Evolutionary conservation across 92 coral and sea anemone species (phyloP).

Genomic region (Montipora capitata): DNA sequence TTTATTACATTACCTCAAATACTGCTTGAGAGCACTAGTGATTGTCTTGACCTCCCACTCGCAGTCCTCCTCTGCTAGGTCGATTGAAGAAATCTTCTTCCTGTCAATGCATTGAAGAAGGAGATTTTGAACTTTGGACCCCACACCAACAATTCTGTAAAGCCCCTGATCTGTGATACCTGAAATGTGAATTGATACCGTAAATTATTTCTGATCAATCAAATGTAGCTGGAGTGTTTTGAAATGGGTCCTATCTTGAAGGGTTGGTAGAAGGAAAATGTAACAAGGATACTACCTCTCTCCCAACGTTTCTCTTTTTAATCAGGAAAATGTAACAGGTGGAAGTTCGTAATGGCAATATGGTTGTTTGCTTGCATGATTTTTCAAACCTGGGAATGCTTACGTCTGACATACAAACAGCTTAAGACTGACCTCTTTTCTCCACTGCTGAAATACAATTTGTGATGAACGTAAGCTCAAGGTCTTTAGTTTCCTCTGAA

Average conservation of each 20-base stretch:
- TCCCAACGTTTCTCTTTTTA: too few relatives aligned
- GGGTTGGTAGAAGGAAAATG: too few relatives aligned
- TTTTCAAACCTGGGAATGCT: too few relatives aligned
- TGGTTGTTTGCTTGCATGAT: too few relatives aligned
- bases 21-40: slow-evolving; percentile 97
- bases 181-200: slow-evolving; percentile 7
- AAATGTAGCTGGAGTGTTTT: neutral
- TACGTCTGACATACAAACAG: neutral
- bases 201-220: too few relatives aligned
- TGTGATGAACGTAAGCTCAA: slow-evolving; percentile 85
- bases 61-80: slow-evolving; percentile 84
- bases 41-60: slow-evolving; percentile 99
- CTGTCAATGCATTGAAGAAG: slow-evolving; percentile 91
- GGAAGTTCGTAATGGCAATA: too few relatives aligned
- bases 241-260: too few relatives aligned
- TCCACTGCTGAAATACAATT: slow-evolving; percentile 95
- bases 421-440: slow-evolving; percentile 81
- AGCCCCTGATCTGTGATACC: slow-evolving; percentile 98
- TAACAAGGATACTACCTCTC: too few relatives aligned
- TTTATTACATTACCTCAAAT: slow-evolving; percentile 76
- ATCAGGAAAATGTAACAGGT: too few relatives aligned
- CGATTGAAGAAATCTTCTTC: slow-evolving; percentile 74
- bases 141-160: slow-evolving; percentile 97
- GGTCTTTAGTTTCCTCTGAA: slow-evolving; percentile 78
- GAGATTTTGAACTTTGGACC: slow-evolving; percentile 97